A percentile compares a stretch with the other conserved stretches of the same genome.
Evolutionary conservation across 2,888 invertebrate species (phyloP).

Genomic region (Lasioglossum morio): DNA sequence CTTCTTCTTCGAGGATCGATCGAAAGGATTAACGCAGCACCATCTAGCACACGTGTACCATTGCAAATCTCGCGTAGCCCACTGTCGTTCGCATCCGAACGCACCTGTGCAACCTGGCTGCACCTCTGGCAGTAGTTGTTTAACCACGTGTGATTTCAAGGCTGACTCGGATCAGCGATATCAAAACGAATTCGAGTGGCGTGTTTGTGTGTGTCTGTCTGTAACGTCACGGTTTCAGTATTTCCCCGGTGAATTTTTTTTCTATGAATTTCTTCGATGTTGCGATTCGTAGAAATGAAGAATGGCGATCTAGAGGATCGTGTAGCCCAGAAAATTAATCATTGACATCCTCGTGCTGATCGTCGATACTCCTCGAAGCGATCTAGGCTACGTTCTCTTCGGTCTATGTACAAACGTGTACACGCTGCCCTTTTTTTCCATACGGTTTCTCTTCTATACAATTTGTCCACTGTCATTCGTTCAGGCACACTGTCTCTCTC

Average conservation of each 20-base stretch:
- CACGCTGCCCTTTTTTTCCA: slow-evolving; percentile 10
- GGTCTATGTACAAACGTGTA: slow-evolving; percentile 57
- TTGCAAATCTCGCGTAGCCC: not conserved
- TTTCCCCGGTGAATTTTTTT: not conserved
- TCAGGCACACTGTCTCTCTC: not conserved
- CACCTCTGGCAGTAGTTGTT: slow-evolving; percentile 9
- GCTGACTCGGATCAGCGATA: not conserved
- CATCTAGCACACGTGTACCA: not conserved
- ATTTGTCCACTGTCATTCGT: not conserved
- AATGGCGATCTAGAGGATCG: slow-evolving; percentile 4
- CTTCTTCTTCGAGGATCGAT: not conserved
- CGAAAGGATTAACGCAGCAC: not conserved
- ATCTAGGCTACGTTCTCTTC: slow-evolving; percentile 50
- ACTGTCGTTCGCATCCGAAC: not conserved
- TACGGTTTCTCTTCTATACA: not conserved
- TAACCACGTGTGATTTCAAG: not conserved
- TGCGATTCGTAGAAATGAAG: not conserved
- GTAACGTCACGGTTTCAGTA: not conserved
- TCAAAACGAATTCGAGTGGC: not conserved
- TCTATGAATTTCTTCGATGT: not conserved
- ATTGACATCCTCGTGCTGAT: not conserved
- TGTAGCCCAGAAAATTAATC: not conserved
- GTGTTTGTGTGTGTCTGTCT: not conserved
- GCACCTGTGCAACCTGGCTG: slow-evolving; percentile 14
- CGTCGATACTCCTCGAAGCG: not conserved